phyloP scores from a whole-genome alignment of 35 echinoderm and acorn worm genomes.

The Patiria miniata region DNA sequence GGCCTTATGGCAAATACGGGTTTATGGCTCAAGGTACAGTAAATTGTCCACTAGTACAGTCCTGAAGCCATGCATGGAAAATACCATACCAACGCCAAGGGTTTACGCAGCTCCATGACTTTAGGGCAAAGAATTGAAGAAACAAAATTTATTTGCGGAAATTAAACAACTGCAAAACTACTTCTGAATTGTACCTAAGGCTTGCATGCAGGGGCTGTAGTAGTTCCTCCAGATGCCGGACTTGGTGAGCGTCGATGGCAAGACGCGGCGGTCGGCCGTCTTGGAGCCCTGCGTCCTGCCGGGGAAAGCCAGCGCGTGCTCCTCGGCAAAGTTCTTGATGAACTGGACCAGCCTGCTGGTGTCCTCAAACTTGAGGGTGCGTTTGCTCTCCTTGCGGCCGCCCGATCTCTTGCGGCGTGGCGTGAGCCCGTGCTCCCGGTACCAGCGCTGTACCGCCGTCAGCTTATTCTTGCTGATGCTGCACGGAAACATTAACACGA shows the following conservation, averaged over 20 bases:
- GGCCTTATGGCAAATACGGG: too few relatives aligned
- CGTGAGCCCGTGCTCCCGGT: constrained; percentile 21
- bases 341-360: background rate
- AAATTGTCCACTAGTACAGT: too few relatives aligned
- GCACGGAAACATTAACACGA: background rate
- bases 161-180: too few relatives aligned
- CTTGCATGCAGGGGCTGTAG: background rate
- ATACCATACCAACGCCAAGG: too few relatives aligned
- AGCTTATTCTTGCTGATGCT: constrained; percentile 44
- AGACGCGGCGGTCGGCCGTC: constrained; percentile 2
- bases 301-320: constrained; percentile 32
- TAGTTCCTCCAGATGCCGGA: background rate
- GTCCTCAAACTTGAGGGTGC: background rate
- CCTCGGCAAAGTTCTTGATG: constrained; percentile 56
- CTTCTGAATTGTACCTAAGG: background rate
- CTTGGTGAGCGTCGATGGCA: constrained; percentile 22
- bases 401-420: constrained; percentile 8
- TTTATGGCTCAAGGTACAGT: too few relatives aligned
- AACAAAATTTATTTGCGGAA: too few relatives aligned
- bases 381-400: background rate
- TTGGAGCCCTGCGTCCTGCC: constrained; percentile 38
- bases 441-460: constrained; percentile 29
- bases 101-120: too few relatives aligned
- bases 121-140: too few relatives aligned
- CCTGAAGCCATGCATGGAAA: too few relatives aligned